Base-by-base conservation (phyloP, 2,797 vertebrate genomes). In the Pangasius krempfi region DNA sequence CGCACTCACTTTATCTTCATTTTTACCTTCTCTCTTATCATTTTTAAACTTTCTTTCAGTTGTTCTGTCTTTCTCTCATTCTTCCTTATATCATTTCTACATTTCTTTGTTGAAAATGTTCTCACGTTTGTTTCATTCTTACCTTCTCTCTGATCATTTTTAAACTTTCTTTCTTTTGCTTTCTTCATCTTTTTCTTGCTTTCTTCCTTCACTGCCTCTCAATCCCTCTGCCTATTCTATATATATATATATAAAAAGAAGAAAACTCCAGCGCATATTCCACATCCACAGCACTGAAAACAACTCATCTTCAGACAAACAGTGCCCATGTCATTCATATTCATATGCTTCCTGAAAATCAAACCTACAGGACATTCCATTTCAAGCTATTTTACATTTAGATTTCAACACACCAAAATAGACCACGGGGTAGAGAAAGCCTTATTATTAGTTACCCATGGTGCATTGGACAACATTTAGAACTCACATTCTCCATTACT, bases 341-440 rank as follows among this genome's bases (percentile, higher is more conserved):
- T 88, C 87, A 58, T 75, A 75, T 75, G 68, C n/a, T 62, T 85
- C 27, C 68, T 85, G 47, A 88, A 84, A 84, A 88, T 75, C 54
- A 50, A 88, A 85, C 83, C 47, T 72, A 80, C 84, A 76, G 88
- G 70, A 84, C 66, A 66, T 85, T 86, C 27, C 27, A 76, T 80
- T 79, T 81, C 64, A 25, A 37, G 44, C 75, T 79, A 40, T 60
- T 89, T 89, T 86, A 50, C 88, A 88, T 88, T 64, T 88, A 84
- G 30, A 88, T 88, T 84, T 84, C 87, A 27, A 37, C 47, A 44
- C 12, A 27, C 79, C 54, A 40, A 81, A 60, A 82, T 27, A 54
- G 37, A 76, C 52, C 86, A 72, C 13, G 9, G 85, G 79, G 18
- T 76, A 75, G 54, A 84, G 33, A 47, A 40, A 27, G 37, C 30